Conservation (phyloP, 2,113 vertebrate species). For the Peromyscus californicus region DNA sequence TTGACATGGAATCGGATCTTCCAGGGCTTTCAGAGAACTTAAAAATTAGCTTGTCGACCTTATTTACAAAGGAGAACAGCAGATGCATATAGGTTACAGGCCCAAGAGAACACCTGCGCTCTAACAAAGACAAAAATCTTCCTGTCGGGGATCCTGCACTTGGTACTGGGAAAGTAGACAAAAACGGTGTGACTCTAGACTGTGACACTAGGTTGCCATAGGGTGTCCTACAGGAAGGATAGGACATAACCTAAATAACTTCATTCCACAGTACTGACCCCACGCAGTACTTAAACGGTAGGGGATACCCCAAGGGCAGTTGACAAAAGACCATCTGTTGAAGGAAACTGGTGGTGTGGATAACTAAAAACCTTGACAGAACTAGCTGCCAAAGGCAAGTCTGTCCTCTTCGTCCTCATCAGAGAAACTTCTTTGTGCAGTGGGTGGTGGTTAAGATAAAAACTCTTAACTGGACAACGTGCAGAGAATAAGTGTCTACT, state of each 20-base stretch:
- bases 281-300: neutral
- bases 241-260: neutral
- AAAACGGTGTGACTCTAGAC: neutral
- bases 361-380: neutral
- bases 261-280: neutral
- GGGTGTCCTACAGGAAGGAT: neutral
- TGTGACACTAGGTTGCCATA: neutral
- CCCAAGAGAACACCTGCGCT: neutral
- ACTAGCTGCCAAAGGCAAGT: neutral
- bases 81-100: neutral
- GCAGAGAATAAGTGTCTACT: neutral
- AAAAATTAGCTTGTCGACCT: neutral
- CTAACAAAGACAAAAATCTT: neutral
- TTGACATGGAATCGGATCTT: neutral
- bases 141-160: neutral
- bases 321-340: neutral
- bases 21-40: neutral
- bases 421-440: neutral
- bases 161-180: neutral
- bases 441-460: neutral
- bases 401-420: neutral
- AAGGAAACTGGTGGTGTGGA: neutral
- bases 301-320: neutral
- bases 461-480: neutral
- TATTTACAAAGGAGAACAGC: conserved; percentile 48